Evolutionary conservation across 2,113 vertebrate genomes (phyloP), one percentile per base, ranked within the genome.

Genomic region (Zapornia atra): DNA sequence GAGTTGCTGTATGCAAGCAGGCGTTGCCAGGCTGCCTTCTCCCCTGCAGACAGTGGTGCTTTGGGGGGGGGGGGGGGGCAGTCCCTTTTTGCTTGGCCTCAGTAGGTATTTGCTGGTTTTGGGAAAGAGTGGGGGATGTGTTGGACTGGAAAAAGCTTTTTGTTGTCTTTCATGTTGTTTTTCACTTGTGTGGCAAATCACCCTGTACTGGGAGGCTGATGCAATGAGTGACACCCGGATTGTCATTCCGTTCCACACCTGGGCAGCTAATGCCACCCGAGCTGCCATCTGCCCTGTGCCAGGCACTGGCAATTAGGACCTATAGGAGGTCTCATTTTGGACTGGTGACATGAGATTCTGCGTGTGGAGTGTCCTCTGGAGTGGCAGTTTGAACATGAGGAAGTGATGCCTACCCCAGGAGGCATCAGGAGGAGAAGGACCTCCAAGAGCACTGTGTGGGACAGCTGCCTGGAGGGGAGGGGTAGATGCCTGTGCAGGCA

Each of bases 61-160:
- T 82, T 5, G 9, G 19, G 2, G 4, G 24, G 9, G 19, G 2
- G 4, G 24, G 0, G 0, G 15, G n/a, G 82, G 11, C 0, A 0
- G 15, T 75, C 44, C 10, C n/a, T 36, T 94, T 77, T 77, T 48
- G 36, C 44, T 87, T 38, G 5, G 59, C 66, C 31, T 73, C 36
- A 12, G 21, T 31, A 61, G 29, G 11, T 70, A 31, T 86, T 95
- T 90, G 40, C 63, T 2, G 0, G 7, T 6, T 85, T 94, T 5
- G 1, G 36, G 40, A 71, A 78, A 75, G 54, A 5, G 3, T 13
- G 2, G 19, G 33, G 33, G 15, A 38, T 83, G 34, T 0, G 0
- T 2, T 72, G 53, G 31, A 40, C 18, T 85, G 46, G 22, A 51
- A 61, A 38, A 79, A 77, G 9, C 71, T 28, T 72, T 82, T 76